Conservation (phyloP, 2,797 vertebrate species). For the Neosalanx taihuensis region DNA sequence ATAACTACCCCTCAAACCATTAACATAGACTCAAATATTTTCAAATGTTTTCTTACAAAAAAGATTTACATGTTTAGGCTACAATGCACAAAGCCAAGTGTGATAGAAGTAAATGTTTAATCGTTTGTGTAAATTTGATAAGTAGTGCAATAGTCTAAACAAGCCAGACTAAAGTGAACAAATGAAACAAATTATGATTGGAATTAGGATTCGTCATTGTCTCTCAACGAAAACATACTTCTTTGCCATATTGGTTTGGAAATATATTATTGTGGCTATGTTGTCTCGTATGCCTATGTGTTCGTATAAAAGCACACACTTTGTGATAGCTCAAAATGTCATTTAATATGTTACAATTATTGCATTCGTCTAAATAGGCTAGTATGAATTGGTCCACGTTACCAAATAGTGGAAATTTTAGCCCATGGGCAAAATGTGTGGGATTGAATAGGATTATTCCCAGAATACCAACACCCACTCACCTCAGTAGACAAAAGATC, state of each 20-base stretch:
- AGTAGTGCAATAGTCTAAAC: background rate
- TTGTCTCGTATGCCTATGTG: background rate
- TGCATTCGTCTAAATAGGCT: background rate
- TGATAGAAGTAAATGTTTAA: background rate
- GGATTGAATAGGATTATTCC: slow-evolving; percentile 62
- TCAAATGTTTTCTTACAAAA: too few species aligned
- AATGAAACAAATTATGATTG: background rate
- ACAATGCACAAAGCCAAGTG: background rate
- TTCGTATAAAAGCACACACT: background rate
- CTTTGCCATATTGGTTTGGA: background rate
- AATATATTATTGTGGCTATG: background rate
- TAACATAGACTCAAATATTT: too few species aligned
- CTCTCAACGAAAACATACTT: background rate
- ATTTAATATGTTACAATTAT: background rate
- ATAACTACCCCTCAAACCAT: too few species aligned
- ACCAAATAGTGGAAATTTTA: background rate
- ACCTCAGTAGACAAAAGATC: slow-evolving; percentile 82
- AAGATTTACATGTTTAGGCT: background rate
- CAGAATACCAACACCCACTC: slow-evolving; percentile 90
- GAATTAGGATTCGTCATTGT: background rate
- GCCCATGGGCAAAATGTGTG: slow-evolving; percentile 45
- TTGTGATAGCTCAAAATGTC: background rate
- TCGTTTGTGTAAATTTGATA: background rate
- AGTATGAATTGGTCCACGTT: background rate
- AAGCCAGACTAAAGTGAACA: background rate